Conservation (phyloP, 2,797 vertebrate genomes). For the Paramormyrops hopkinsi region DNA sequence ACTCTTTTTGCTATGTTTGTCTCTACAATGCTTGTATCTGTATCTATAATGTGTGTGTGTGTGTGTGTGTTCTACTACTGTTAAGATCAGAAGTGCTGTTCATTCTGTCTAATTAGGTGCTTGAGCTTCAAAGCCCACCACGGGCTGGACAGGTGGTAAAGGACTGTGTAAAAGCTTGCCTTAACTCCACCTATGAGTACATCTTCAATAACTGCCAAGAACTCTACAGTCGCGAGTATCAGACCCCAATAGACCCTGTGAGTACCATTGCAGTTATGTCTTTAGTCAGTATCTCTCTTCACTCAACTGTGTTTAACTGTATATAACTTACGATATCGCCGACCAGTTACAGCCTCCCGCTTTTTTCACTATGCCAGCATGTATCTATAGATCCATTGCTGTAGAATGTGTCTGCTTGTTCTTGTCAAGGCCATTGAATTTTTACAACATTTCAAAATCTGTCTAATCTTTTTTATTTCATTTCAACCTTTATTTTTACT, state of each 20-base stretch:
- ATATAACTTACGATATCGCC: neutral
- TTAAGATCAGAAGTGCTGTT: neutral
- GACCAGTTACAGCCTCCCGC: neutral
- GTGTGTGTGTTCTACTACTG: neutral
- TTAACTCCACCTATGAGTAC: conserved; percentile 95
- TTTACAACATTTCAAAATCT: neutral
- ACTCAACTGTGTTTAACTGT: neutral
- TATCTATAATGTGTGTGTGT: neutral
- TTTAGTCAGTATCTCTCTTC: neutral
- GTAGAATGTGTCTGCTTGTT: neutral
- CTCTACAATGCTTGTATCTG: neutral
- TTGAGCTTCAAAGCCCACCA: conserved; percentile 91
- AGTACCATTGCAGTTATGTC: conserved; percentile 36
- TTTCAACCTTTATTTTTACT: neutral
- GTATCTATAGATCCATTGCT: neutral
- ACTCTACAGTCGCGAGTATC: conserved; percentile 87
- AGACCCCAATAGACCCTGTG: conserved; percentile 62
- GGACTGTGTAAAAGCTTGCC: conserved; percentile 91
- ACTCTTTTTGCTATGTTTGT: neutral
- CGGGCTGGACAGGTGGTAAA: conserved; percentile 88
- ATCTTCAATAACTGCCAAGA: conserved; percentile 97
- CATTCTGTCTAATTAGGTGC: conserved; percentile 61
- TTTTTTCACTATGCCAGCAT: neutral
- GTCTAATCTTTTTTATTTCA: neutral
- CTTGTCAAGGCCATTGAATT: neutral